phyloP scores from a whole-genome alignment of 2,888 invertebrate species.

The Mesorhabditis spiculigera region DNA sequence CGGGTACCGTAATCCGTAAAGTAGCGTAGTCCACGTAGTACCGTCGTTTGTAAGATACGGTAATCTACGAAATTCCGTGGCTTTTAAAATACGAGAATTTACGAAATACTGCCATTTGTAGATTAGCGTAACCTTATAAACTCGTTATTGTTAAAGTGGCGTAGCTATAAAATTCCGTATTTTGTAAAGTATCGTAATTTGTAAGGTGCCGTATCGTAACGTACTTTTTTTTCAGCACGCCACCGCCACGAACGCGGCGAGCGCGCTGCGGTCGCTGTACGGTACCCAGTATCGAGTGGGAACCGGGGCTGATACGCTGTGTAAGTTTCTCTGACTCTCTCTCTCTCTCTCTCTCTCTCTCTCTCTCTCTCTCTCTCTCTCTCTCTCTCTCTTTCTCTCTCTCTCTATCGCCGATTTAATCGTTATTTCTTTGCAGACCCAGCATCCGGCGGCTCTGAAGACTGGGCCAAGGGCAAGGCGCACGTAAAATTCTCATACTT shows the following conservation, averaged over 20 bases:
- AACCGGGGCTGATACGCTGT: conserved; percentile 56
- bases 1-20: too few relatives aligned
- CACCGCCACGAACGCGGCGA: conserved; percentile 49
- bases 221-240: conserved; percentile 38
- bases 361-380: not conserved
- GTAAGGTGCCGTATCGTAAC: not conserved
- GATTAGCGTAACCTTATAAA: too few relatives aligned
- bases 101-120: too few relatives aligned
- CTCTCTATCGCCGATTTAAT: too few relatives aligned
- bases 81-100: too few relatives aligned
- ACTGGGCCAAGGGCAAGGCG: conserved; percentile 57
- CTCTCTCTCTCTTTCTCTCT: too few relatives aligned
- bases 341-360: not conserved
- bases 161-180: too few relatives aligned
- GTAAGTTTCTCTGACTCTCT: conserved; percentile 18
- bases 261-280: conserved; percentile 49
- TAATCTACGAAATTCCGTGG: too few relatives aligned
- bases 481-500: conserved; percentile 56
- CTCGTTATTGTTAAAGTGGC: too few relatives aligned
- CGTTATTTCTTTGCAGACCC: too few relatives aligned
- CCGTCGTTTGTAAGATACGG: too few relatives aligned
- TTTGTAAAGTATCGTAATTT: not conserved
- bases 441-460: conserved; percentile 52
- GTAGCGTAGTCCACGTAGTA: too few relatives aligned
- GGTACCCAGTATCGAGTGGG: conserved; percentile 57